Evolutionary conservation across 2,888 invertebrate species (phyloP), one percentile per base, ranked within the genome.

Genomic region (Orthonychiurus folsomi): DNA sequence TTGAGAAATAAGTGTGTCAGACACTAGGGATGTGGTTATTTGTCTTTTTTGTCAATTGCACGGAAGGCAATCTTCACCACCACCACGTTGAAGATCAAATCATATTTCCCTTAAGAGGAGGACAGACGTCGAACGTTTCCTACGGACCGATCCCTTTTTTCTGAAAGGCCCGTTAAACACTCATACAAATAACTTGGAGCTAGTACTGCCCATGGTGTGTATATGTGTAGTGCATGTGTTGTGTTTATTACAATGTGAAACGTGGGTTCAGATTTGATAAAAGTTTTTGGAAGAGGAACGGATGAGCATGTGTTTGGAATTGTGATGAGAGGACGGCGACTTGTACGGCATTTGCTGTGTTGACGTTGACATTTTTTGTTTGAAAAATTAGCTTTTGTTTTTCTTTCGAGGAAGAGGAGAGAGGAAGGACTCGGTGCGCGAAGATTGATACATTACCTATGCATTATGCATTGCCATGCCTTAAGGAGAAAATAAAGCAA

Each of bases 1-100:
- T 37, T 37, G 37, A 37, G n/a, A 37, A 37, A 37, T 37, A 37
- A 37, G 37, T 37, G 37, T 37, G 37, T 37, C 37, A 37, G 37
- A 37, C 37, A 15, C 15, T 37, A n/a, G 37, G 37, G 37, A 9
- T 37, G 37, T 37, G 37, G 37, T 37, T 37, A 9, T 37, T 37
- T 37, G 37, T 37, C 15, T 37, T 15, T 37, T 37, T 37, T 37
- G 37, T 37, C 37, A 15, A 9, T 37, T 37, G 37, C 37, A 37
- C 15, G 37, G 37, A 15, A 37, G 37, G 37, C 5, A 15, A 5
- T 37, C 37, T 37, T 37, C 37, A 37, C 37, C 37, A 5, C 37
- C 37, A 37, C 15, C 37, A 37, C 15, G 15, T 37, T 37, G 37
- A 15, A 37, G 15, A 37, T n/a, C n/a, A n/a, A n/a, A n/a, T n/a